These are phyloP conservation scores for Dyspetes luteomarginatus DNA, from an alignment of 2,888 invertebrate species.

Conservation along the genomic window DNA sequence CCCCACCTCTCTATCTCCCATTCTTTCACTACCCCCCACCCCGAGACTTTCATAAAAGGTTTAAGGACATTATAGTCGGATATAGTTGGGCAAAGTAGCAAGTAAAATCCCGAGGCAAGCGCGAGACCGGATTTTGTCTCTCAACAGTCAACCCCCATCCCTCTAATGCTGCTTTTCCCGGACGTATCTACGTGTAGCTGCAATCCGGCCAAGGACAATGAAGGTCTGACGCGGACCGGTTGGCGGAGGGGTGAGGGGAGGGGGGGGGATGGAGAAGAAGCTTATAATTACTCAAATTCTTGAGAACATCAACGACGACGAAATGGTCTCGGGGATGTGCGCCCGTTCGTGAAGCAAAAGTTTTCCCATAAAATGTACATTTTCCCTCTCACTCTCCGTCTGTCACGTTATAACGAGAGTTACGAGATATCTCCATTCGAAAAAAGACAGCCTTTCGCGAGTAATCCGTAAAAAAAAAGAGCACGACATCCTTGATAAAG, in stretches of 20 bases:
- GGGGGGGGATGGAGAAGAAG: slow-evolving; percentile 34
- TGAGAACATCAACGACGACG: slow-evolving; percentile 48
- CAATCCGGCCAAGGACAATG: slow-evolving; percentile 38
- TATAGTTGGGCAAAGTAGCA: slow-evolving; percentile 62
- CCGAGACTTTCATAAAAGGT: slow-evolving; percentile 54
- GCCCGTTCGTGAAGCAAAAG: slow-evolving; percentile 45
- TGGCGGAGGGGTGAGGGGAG: neutral
- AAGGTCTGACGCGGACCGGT: slow-evolving; percentile 9
- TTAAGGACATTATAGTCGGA: slow-evolving; percentile 63
- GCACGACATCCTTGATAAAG: too few relatives aligned
- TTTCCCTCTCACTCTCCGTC: neutral
- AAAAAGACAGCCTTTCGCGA: too few relatives aligned
- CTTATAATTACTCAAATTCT: slow-evolving; percentile 64
- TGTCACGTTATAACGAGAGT: too few relatives aligned
- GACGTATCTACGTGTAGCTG: neutral
- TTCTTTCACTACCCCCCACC: slow-evolving; percentile 5
- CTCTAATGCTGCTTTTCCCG: neutral
- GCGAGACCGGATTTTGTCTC: slow-evolving; percentile 48
- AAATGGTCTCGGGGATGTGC: slow-evolving; percentile 56
- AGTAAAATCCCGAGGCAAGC: slow-evolving; percentile 54
- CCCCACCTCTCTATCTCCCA: slow-evolving; percentile 11
- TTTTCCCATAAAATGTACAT: slow-evolving; percentile 48
- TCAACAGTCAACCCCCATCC: slow-evolving; percentile 28
- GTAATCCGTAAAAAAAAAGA: too few relatives aligned
- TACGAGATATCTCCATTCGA: too few relatives aligned